Conservation (phyloP, 2,113 vertebrate species). For the Hipposideros armiger region DNA sequence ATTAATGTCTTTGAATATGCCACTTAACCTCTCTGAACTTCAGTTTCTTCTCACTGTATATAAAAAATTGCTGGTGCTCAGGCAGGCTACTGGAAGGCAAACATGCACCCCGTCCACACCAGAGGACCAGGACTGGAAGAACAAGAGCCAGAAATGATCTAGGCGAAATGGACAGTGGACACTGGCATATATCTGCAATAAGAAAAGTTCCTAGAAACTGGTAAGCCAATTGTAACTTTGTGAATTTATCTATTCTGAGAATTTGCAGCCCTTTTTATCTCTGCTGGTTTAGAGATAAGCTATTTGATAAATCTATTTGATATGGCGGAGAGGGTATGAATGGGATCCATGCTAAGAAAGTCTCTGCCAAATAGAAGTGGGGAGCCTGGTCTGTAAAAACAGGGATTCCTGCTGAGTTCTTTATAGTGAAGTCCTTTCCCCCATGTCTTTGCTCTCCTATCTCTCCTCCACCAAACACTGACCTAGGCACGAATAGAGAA, state of each 20-base stretch:
- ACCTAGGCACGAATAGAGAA: background rate
- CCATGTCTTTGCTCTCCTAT: background rate
- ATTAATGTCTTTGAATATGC: conserved; percentile 7
- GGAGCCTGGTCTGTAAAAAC: background rate
- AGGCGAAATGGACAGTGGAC: background rate
- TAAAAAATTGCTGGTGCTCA: background rate
- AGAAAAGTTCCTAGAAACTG: background rate
- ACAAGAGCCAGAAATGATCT: background rate
- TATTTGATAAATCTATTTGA: background rate
- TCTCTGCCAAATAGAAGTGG: background rate
- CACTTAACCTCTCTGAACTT: background rate
- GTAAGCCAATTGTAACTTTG: background rate
- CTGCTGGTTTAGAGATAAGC: background rate
- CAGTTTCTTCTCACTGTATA: background rate
- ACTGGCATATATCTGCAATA: background rate
- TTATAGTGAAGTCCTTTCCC: background rate
- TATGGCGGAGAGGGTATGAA: background rate
- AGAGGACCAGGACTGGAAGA: background rate
- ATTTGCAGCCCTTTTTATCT: background rate
- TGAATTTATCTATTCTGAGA: background rate
- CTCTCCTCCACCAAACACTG: background rate
- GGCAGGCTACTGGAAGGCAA: background rate
- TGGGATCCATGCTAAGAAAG: background rate
- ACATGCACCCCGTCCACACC: background rate
- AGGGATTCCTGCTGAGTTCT: background rate